Evolutionary conservation across 2,888 invertebrate genomes (phyloP).

Genomic region (Dryobotodes eremita): DNA sequence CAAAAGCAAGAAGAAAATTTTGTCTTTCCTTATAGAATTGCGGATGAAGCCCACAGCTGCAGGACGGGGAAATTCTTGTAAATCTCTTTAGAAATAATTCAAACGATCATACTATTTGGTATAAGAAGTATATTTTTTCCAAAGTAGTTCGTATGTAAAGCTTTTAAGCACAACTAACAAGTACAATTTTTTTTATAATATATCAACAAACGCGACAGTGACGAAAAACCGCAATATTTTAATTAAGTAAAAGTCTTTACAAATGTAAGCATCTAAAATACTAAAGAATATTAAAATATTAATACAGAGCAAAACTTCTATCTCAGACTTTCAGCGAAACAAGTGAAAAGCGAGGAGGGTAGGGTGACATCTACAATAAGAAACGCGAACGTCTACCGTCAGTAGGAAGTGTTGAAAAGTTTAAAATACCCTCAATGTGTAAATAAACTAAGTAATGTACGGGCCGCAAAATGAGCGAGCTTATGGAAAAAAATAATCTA

Average conservation of each 20-base stretch:
- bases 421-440: slow-evolving; percentile 55
- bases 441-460: slow-evolving; percentile 35
- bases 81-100: background rate
- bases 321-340: background rate
- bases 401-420: slow-evolving; percentile 42
- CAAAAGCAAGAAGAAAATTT: background rate
- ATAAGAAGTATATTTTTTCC: background rate
- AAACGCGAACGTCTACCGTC: slow-evolving; percentile 15
- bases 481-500: background rate
- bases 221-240: slow-evolving; percentile 27
- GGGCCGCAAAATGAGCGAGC: slow-evolving; percentile 23
- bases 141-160: background rate
- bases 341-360: slow-evolving; percentile 8
- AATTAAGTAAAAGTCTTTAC: slow-evolving; percentile 41
- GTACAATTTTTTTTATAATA: background rate
- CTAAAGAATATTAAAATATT: slow-evolving; percentile 24
- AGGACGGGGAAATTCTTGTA: background rate
- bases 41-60: background rate
- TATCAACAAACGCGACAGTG: background rate
- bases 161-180: background rate
- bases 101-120: background rate
- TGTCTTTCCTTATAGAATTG: background rate
- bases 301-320: slow-evolving; percentile 19
- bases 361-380: slow-evolving; percentile 35
- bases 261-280: slow-evolving; percentile 13